Percentiles rank a stretch among this genome's conserved stretches.
These are phyloP conservation scores for Probaryconus sp. DNA, from an alignment of 1,140 invertebrate genomes.

Conservation along the genomic window DNA sequence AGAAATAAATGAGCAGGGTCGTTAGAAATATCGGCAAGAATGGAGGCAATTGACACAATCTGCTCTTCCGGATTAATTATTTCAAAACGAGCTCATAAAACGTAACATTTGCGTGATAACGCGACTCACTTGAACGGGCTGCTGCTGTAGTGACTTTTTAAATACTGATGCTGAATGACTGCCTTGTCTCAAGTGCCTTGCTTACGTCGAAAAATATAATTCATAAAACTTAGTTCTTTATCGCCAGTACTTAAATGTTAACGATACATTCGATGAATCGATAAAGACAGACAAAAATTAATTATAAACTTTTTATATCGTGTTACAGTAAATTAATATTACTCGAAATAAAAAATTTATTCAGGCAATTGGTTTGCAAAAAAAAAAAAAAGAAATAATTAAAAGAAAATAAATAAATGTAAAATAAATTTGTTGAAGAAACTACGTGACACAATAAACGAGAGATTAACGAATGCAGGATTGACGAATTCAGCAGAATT, in stretches of 20 bases:
- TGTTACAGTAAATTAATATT: too few species aligned
- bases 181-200: conserved; percentile 44
- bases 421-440: too few species aligned
- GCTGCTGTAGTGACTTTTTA: conserved; percentile 22
- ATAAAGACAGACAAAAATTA: conserved; percentile 12
- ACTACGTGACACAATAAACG: background rate
- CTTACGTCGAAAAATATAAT: conserved; percentile 33
- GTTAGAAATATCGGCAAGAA: conserved; percentile 39
- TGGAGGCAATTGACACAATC: conserved; percentile 53
- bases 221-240: conserved; percentile 46
- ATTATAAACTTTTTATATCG: too few species aligned
- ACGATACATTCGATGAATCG: conserved; percentile 44
- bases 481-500: background rate
- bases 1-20: conserved; percentile 28
- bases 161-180: conserved; percentile 38
- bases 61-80: conserved; percentile 58
- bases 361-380: conserved; percentile 10
- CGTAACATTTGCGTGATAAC: conserved; percentile 43
- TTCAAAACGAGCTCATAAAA: conserved; percentile 44
- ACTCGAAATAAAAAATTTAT: conserved; percentile 34
- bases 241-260: conserved; percentile 36
- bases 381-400: conserved; percentile 33
- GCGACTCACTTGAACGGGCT: conserved; percentile 39
- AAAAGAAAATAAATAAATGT: too few species aligned
- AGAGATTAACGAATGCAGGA: background rate